Percentiles rank a stretch among this genome's conserved stretches.
Conservation (phyloP, 1,140 invertebrate genomes). For the Cherax quadricarinatus region DNA sequence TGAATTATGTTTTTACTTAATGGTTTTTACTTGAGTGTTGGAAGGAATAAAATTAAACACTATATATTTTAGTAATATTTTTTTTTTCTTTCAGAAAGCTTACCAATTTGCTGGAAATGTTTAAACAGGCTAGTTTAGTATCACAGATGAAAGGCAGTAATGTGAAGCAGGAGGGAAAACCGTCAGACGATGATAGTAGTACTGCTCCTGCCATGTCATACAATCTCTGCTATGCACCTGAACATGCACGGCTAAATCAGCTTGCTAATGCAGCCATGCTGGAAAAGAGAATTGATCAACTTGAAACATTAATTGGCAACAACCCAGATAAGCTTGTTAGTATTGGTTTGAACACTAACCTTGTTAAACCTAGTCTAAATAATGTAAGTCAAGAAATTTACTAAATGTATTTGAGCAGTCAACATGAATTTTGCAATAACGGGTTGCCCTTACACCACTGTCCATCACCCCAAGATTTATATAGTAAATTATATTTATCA, state of each 20-base stretch:
- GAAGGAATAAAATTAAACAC: neutral
- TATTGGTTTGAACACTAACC: neutral
- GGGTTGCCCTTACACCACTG: neutral
- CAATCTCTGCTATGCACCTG: conserved; percentile 81
- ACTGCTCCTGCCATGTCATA: conserved; percentile 78
- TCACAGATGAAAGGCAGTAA: conserved; percentile 47
- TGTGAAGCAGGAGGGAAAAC: conserved; percentile 21
- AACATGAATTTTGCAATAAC: neutral
- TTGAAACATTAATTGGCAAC: conserved; percentile 86
- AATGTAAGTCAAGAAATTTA: neutral
- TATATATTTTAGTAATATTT: neutral
- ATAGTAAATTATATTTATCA: too few relatives aligned
- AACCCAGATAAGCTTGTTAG: conserved; percentile 80
- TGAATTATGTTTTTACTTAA: neutral
- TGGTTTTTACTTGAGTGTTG: neutral
- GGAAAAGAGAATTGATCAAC: conserved; percentile 85
- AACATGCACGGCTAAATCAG: conserved; percentile 83
- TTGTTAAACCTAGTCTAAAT: too few relatives aligned
- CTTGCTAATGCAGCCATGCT: conserved; percentile 84
- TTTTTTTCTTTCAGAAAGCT: conserved; percentile 76
- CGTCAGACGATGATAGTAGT: conserved; percentile 60
- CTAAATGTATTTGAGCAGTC: neutral
- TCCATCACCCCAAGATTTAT: too few relatives aligned
- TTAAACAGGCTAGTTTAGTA: conserved; percentile 62
- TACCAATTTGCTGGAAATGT: conserved; percentile 65